Conservation (phyloP, 1,140 invertebrate genomes). For the Limonius californicus region DNA sequence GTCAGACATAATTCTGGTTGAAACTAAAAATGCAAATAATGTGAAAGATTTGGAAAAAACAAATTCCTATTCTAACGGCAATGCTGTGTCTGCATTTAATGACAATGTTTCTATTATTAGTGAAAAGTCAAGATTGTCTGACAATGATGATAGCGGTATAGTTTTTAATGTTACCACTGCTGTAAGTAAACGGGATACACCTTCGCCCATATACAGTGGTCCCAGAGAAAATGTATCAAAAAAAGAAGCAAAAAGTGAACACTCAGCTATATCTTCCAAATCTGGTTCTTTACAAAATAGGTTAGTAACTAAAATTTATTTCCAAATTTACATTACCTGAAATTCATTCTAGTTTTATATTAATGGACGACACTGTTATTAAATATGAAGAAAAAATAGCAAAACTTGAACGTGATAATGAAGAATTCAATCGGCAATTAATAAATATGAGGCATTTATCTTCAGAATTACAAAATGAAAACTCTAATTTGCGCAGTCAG, state of each 20-base stretch:
- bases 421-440: conserved; percentile 48
- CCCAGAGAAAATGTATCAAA: conserved; percentile 15
- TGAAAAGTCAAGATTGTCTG: conserved; percentile 6
- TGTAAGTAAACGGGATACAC: not conserved
- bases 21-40: too few relatives aligned
- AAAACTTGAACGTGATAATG: conserved; percentile 46
- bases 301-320: too few relatives aligned
- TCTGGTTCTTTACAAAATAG: conserved; percentile 14
- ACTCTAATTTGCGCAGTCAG: conserved; percentile 37
- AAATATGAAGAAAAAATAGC: conserved; percentile 42
- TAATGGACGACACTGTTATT: conserved; percentile 32
- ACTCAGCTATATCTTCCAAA: conserved; percentile 16
- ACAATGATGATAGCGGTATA: not conserved
- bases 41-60: too few relatives aligned
- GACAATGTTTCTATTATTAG: not conserved
- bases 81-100: not conserved
- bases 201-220: conserved; percentile 4
- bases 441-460: conserved; percentile 45
- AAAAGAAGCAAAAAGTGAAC: conserved; percentile 17
- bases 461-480: conserved; percentile 39
- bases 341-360: conserved; percentile 30
- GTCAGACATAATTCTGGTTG: too few relatives aligned
- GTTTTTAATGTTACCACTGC: not conserved
- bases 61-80: too few relatives aligned
- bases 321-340: too few relatives aligned